Percentiles rank a stretch among this genome's conserved stretches.
Conservation (phyloP, 2,888 invertebrate genomes). For the Cephus pulcher region DNA sequence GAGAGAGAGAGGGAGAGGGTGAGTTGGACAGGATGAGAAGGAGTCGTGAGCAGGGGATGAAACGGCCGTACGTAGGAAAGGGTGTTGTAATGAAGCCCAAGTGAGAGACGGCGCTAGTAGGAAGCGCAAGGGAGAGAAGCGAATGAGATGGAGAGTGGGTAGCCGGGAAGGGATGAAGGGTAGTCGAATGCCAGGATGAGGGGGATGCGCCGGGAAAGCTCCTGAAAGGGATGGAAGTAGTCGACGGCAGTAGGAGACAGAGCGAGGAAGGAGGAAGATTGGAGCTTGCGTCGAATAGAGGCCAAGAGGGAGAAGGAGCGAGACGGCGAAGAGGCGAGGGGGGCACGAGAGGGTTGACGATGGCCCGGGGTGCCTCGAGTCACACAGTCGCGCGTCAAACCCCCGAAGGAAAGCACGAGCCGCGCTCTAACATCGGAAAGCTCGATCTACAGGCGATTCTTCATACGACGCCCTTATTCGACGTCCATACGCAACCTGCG, state of each 20-base stretch:
- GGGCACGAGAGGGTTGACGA: slow-evolving; percentile 61
- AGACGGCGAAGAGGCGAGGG: slow-evolving; percentile 49
- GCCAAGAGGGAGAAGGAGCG: slow-evolving; percentile 20
- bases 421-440: slow-evolving; percentile 22
- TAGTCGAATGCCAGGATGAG: neutral
- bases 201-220: neutral
- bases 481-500: neutral
- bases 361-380: slow-evolving; percentile 62
- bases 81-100: slow-evolving; percentile 52
- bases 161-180: slow-evolving; percentile 11
- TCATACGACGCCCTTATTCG: neutral
- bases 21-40: slow-evolving; percentile 15
- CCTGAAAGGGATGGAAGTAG: slow-evolving; percentile 14
- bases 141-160: neutral
- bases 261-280: slow-evolving; percentile 12
- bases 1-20: slow-evolving; percentile 4
- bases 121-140: slow-evolving; percentile 16
- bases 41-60: slow-evolving; percentile 32
- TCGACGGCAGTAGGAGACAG: slow-evolving; percentile 6
- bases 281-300: slow-evolving; percentile 10
- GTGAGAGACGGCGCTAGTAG: slow-evolving; percentile 18
- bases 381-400: slow-evolving; percentile 65
- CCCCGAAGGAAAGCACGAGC: slow-evolving; percentile 56
- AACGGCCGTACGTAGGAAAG: slow-evolving; percentile 37
- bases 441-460: slow-evolving; percentile 7